Percentiles rank a stretch among this genome's conserved stretches.
phyloP scores from a whole-genome alignment of 2,888 invertebrate genomes.

The Drosophila tanythrix region DNA sequence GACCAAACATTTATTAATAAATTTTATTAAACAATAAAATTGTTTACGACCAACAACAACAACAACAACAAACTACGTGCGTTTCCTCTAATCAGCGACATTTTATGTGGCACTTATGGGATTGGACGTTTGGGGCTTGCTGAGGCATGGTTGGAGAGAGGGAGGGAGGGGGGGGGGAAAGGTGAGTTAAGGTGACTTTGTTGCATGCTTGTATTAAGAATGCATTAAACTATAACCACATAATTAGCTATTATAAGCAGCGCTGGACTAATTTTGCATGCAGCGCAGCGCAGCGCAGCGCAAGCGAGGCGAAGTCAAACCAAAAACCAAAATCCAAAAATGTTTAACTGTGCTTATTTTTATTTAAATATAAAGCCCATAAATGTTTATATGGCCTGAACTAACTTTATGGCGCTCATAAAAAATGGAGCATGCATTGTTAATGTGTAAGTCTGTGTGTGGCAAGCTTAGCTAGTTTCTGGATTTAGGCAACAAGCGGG shows the following conservation, averaged over 20 bases:
- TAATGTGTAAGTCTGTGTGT: slow-evolving; percentile 5
- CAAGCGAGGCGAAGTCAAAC: not conserved
- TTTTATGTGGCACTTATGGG: slow-evolving; percentile 65
- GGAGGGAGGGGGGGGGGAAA: not conserved
- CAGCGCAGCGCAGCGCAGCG: slow-evolving; percentile 30
- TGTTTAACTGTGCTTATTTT: slow-evolving; percentile 74
- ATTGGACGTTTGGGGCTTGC: not conserved
- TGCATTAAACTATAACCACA: slow-evolving; percentile 80
- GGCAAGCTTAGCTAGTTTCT: not conserved
- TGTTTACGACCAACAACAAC: slow-evolving; percentile 54
- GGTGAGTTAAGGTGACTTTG: slow-evolving; percentile 34
- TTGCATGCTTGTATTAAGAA: slow-evolving; percentile 70
- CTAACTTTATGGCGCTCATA: slow-evolving; percentile 71
- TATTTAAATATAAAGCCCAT: slow-evolving; percentile 76
- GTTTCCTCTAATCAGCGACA: slow-evolving; percentile 65
- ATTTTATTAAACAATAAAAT: slow-evolving; percentile 76
- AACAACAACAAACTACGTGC: slow-evolving; percentile 56
- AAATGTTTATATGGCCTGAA: slow-evolving; percentile 74
- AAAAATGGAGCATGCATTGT: slow-evolving; percentile 70
- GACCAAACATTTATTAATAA: slow-evolving; percentile 73
- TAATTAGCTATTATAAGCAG: slow-evolving; percentile 77
- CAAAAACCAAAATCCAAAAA: slow-evolving; percentile 29
- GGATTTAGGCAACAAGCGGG: no score
- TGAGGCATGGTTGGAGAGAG: no score
- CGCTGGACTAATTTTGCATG: slow-evolving; percentile 75